A percentile compares a stretch with the other conserved stretches of the same genome.
Evolutionary conservation across 1,140 invertebrate genomes (phyloP).

Genomic region (Papilio polytes): DNA sequence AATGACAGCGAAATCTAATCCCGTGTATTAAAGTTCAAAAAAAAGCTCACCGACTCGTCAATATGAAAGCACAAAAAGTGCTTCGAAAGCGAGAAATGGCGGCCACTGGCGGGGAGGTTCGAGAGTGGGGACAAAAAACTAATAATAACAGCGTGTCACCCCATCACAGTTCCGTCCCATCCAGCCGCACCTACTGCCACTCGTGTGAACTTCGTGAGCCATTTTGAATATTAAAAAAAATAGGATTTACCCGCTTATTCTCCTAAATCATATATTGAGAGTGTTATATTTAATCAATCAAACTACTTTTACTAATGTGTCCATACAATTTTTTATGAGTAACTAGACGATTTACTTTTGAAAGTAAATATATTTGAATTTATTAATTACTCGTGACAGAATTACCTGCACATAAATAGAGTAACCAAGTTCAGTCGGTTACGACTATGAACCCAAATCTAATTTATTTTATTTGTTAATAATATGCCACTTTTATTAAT

Average conservation of each 20-base stretch:
- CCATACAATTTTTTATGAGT: too few species aligned
- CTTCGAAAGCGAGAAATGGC: conserved; percentile 72
- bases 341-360: neutral
- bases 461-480: neutral
- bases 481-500: too few species aligned
- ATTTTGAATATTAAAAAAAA: conserved; percentile 60
- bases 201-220: conserved; percentile 66
- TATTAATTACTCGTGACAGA: neutral
- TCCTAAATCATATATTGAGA: neutral
- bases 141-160: conserved; percentile 82
- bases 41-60: conserved; percentile 50
- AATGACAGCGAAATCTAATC: conserved; percentile 22
- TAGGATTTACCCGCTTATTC: neutral
- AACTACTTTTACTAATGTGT: neutral
- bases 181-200: conserved; percentile 65
- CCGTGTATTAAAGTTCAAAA: conserved; percentile 40
- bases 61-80: conserved; percentile 69
- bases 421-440: neutral
- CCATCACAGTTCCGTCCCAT: conserved; percentile 69
- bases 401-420: neutral
- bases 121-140: conserved; percentile 80
- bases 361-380: neutral
- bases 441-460: neutral
- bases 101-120: conserved; percentile 53
- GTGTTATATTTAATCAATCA: neutral